Conservation (phyloP, 2,113 vertebrate genomes). For the Panthera tigris region DNA sequence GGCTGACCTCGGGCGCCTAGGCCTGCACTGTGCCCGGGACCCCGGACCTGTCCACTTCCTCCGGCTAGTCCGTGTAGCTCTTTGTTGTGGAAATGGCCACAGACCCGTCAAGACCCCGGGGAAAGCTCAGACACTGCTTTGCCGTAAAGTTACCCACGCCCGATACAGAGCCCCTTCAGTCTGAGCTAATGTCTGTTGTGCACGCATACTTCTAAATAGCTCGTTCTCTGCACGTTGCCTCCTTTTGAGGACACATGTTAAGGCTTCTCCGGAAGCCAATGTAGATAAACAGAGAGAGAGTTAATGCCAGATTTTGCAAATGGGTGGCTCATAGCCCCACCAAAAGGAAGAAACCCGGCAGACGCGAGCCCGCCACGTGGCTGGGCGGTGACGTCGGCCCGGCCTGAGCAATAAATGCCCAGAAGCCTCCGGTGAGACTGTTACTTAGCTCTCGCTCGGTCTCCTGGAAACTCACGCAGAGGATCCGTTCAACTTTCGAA, state of each 20-base stretch:
- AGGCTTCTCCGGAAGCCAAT: not conserved
- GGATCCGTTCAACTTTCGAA: not conserved
- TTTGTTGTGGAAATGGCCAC: not conserved
- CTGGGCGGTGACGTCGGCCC: accelerated
- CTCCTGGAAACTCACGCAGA: not conserved
- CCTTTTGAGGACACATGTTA: not conserved
- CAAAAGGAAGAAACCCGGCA: not conserved
- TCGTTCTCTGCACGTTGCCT: not conserved
- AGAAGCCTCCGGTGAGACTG: not conserved
- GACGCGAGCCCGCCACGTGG: accelerated
- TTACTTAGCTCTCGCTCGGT: accelerated
- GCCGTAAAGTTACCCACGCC: not conserved
- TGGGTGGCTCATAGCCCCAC: not conserved
- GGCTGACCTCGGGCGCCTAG: not conserved
- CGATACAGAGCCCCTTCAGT: not conserved
- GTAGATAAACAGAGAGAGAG: not conserved
- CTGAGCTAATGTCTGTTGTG: not conserved
- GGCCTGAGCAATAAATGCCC: not conserved
- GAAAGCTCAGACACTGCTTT: not conserved
- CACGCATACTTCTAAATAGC: not conserved
- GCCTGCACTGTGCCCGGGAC: not conserved
- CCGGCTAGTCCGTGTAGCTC: not conserved
- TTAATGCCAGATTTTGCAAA: not conserved
- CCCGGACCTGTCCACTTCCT: not conserved
- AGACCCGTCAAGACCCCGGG: not conserved